Base-by-base conservation (phyloP, 2,797 vertebrate species). In the Poecile montanus region DNA sequence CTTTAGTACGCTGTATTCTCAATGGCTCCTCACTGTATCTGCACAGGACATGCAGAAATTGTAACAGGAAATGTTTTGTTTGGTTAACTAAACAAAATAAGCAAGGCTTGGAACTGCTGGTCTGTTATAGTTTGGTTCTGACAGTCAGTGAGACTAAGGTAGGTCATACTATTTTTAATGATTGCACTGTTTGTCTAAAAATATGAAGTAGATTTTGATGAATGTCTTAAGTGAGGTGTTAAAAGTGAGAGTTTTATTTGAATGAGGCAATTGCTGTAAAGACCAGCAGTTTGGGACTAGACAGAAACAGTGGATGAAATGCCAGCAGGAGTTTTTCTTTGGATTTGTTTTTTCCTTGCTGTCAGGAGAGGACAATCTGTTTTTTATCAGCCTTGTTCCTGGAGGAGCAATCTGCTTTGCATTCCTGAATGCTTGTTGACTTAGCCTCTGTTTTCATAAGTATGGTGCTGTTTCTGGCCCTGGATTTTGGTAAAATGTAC, bases 71-170 rank as follows among this genome's bases (percentile, higher is more conserved):
- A 44, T 2, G 11, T 73, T 83, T 40, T 32, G 27, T 81, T 81
- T 5, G 7, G 4, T 71, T 74, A 67, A 73, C 14, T 44, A 11
- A 71, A 75, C 22, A 29, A 45, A 62, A 40, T 72, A 47, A 58
- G 3, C 34, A 27, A 36, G 60, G 30, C n/a, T 50, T 42, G 5
- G 0, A 66, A 21, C 36, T 12, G 12, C 6, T 22, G 17, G 9
- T 78, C 17, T 79, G 0, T 60, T n/a, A 22, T 6, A 62, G 32
- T 22, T 73, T 73, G 57, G 16, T 57, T 91, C 42, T 81, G 36
- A 27, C n/a, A 88, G 38, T 70, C 47, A 62, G 0, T 45, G 40
- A 73, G 17, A 44, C 17, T 71, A 56, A 76, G 26, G n/a, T 38
- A 88, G 25, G 20, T 48, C 6, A 12, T 88, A 32, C 4, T 6